phyloP scores from a whole-genome alignment of 1,140 invertebrate genomes.

The Drosophila ohnishii region DNA sequence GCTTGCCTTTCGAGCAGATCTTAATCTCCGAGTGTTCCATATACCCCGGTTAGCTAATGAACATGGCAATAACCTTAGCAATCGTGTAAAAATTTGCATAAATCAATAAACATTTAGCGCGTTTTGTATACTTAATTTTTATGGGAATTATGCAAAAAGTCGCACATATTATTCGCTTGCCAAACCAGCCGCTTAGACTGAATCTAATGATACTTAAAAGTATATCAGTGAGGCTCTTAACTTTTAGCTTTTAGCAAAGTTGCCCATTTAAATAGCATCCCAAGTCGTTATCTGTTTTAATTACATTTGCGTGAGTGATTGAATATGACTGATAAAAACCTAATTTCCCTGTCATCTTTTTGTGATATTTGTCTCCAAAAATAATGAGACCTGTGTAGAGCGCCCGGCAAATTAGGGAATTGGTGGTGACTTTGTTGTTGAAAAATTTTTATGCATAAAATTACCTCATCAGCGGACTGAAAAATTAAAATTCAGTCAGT shows the following conservation, averaged over 20 bases:
- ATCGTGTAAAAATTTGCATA: constrained; percentile 58
- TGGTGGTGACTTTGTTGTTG: constrained; percentile 42
- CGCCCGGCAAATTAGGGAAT: constrained; percentile 52
- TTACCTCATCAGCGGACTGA: constrained; percentile 72
- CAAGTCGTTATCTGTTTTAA: constrained; percentile 41
- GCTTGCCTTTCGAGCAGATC: constrained; percentile 12
- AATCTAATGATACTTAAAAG: constrained; percentile 25
- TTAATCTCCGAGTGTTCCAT: constrained; percentile 33
- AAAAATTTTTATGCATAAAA: constrained; percentile 71
- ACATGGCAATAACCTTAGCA: constrained; percentile 55
- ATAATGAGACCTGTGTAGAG: constrained; percentile 60
- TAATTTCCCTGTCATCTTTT: constrained; percentile 55
- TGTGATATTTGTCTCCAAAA: constrained; percentile 11
- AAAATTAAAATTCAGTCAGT: constrained; percentile 72
- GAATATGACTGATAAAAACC: constrained; percentile 45
- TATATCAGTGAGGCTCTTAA: constrained; percentile 8
- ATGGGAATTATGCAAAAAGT: constrained; percentile 32
- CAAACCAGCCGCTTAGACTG: neutral
- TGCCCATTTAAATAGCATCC: constrained; percentile 21
- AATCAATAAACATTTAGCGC: constrained; percentile 70
- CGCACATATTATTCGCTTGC: neutral
- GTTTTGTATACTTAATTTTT: constrained; percentile 40
- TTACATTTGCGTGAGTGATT: constrained; percentile 54
- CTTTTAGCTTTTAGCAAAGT: neutral
- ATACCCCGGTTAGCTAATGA: constrained; percentile 36